Conservation (phyloP, 2,113 vertebrate species). For the human region GRCh38 chr22:30376501-30377000, state of each 20-base stretch:
- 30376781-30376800: background rate
- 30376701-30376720: constrained; percentile 22
- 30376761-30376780: background rate
- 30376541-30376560: background rate
- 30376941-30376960: background rate
- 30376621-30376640: background rate
- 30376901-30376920: background rate
- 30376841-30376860: background rate
- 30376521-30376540: background rate
- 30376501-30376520: background rate
- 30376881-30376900: background rate
- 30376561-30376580: background rate
- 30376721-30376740: constrained; percentile 46
- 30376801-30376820: constrained; percentile 64
- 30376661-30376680: constrained; percentile 69
- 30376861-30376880: background rate
- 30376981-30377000: background rate
- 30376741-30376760: background rate
- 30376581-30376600: rapidly evolving
- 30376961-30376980: background rate
- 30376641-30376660: constrained; percentile 69
- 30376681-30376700: constrained; percentile 61
- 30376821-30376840: background rate
- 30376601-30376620: constrained; percentile 38
- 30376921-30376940: background rate